Percentiles rank a stretch among this genome's conserved stretches.
phyloP scores from a whole-genome alignment of 2,888 invertebrate genomes.

The Eulithis testata region DNA sequence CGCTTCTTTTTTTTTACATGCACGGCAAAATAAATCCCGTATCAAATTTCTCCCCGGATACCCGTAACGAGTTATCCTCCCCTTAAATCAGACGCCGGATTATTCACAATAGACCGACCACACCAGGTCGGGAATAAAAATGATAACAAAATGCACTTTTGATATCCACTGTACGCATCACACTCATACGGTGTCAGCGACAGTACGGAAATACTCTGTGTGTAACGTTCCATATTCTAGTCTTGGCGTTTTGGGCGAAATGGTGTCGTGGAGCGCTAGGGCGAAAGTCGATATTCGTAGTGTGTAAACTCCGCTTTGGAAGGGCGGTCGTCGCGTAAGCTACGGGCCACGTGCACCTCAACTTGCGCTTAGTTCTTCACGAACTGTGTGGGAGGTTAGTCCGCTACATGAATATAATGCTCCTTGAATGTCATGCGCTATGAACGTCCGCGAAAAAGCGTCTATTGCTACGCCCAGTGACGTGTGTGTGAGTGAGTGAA shows the following conservation, averaged over 20 bases:
- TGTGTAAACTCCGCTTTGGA: slow-evolving; percentile 69
- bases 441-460: slow-evolving; percentile 71
- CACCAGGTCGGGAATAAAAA: slow-evolving; percentile 43
- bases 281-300: slow-evolving; percentile 78
- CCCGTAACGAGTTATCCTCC: slow-evolving; percentile 57
- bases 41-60: slow-evolving; percentile 63
- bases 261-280: slow-evolving; percentile 64
- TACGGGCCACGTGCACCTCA: slow-evolving; percentile 80
- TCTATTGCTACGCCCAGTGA: slow-evolving; percentile 61
- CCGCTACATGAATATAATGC: slow-evolving; percentile 79
- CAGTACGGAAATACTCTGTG: slow-evolving; percentile 79
- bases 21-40: slow-evolving; percentile 60
- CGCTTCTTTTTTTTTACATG: slow-evolving; percentile 56
- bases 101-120: slow-evolving; percentile 50
- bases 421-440: slow-evolving; percentile 75
- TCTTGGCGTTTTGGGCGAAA: slow-evolving; percentile 70
- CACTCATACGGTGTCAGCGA: slow-evolving; percentile 56
- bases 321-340: slow-evolving; percentile 82
- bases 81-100: slow-evolving; percentile 49
- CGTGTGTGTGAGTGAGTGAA: slow-evolving; percentile 62
- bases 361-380: slow-evolving; percentile 83
- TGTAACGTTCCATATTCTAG: slow-evolving; percentile 79
- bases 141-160: slow-evolving; percentile 71
- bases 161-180: slow-evolving; percentile 64
- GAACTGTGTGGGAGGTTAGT: slow-evolving; percentile 83